A percentile compares a stretch with the other conserved stretches of the same genome.
phyloP scores from a whole-genome alignment of 2,797 vertebrate species.

The Phrynocephalus guinanensis region DNA sequence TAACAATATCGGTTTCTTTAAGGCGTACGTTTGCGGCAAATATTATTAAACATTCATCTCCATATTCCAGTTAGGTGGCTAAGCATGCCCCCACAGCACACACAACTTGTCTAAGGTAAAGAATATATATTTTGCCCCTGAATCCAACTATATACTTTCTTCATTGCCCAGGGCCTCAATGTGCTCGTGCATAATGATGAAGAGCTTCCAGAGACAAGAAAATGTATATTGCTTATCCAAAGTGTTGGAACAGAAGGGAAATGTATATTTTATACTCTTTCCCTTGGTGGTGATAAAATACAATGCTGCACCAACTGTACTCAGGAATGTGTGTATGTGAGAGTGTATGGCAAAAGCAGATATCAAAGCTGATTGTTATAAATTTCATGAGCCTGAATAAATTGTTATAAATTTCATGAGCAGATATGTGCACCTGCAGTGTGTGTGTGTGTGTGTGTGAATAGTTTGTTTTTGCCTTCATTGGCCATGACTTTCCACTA shows the following conservation, averaged over 20 bases:
- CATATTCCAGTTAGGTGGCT: background rate
- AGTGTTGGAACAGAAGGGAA: slow-evolving; percentile 16
- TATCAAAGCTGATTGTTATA: slow-evolving; percentile 14
- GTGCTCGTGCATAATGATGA: background rate
- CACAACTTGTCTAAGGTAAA: background rate
- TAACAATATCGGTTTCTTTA: background rate
- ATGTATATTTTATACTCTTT: slow-evolving; percentile 24
- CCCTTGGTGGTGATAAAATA: slow-evolving; percentile 26
- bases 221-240: slow-evolving; percentile 13
- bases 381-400: background rate
- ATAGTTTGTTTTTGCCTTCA: background rate
- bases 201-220: slow-evolving; percentile 15
- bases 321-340: slow-evolving; percentile 10
- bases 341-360: slow-evolving; percentile 17
- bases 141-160: background rate
- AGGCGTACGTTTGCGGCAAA: background rate
- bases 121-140: background rate
- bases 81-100: no score
- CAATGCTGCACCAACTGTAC: slow-evolving; percentile 18
- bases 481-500: background rate
- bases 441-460: background rate
- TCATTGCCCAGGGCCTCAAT: background rate
- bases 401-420: no score
- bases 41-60: background rate
- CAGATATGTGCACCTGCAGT: background rate